Conservation (phyloP, 2,888 invertebrate genomes). For the Nipponacmea schrenckii region DNA sequence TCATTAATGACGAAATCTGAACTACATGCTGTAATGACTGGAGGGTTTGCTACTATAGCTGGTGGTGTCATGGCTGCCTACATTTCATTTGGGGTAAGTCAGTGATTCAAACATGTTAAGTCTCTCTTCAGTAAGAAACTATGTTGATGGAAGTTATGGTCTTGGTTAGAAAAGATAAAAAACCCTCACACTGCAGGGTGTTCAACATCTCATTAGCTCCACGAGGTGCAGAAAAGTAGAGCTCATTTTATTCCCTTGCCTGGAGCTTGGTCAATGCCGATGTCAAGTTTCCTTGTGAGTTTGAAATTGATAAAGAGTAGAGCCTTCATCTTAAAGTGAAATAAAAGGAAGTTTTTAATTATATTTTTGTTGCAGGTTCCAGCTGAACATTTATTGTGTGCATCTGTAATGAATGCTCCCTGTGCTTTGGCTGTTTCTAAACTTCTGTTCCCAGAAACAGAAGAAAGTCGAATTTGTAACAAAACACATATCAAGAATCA, state of each 20-base stretch:
- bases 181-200: too few species aligned
- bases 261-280: too few species aligned
- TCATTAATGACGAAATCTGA: conserved; percentile 87
- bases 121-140: too few species aligned
- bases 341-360: background rate
- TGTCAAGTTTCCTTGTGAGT: too few species aligned
- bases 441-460: conserved; percentile 89
- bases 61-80: conserved; percentile 91
- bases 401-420: conserved; percentile 95
- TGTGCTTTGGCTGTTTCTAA: conserved; percentile 90
- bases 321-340: background rate
- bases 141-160: too few species aligned
- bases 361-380: conserved; percentile 40
- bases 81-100: conserved; percentile 83
- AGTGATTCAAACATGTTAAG: too few species aligned
- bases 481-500: conserved; percentile 23
- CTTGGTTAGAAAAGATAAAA: too few species aligned
- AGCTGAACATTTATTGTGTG: conserved; percentile 86
- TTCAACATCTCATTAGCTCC: too few species aligned
- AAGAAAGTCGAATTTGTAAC: conserved; percentile 72
- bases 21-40: conserved; percentile 91
- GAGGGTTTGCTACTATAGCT: conserved; percentile 95
- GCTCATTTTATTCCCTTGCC: too few species aligned
- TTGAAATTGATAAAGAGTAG: too few species aligned
- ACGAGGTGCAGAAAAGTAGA: too few species aligned